phyloP scores from a whole-genome alignment of 92 coral and sea anemone species.

The Phenganax marumi region DNA sequence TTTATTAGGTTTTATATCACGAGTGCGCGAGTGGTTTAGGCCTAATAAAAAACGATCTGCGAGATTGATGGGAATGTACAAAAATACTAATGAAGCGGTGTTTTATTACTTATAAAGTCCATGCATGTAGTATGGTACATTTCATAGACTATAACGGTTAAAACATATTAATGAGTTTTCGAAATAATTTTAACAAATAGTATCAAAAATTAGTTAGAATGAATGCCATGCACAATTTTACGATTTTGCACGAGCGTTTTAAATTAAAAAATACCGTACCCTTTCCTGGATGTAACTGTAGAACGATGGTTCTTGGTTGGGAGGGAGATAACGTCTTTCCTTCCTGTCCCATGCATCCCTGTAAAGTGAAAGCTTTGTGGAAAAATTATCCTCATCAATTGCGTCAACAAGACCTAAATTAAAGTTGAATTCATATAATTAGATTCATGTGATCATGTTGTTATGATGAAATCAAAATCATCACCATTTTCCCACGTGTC shows the following conservation, averaged over 20 bases:
- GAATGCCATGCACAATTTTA: background rate
- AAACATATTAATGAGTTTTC: too few relatives aligned
- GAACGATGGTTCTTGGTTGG: background rate
- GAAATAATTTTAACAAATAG: background rate
- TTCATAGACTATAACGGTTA: too few relatives aligned
- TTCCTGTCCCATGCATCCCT: slow-evolving; percentile 2
- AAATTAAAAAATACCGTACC: background rate
- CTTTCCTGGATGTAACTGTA: background rate
- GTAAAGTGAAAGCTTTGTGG: slow-evolving; percentile 20
- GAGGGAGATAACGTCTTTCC: background rate
- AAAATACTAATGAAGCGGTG: too few relatives aligned
- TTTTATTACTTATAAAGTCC: too few relatives aligned
- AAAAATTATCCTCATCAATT: slow-evolving; percentile 11
- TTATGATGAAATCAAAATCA: background rate
- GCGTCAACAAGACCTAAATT: slow-evolving; percentile 17
- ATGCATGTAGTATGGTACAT: too few relatives aligned
- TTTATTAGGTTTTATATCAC: background rate
- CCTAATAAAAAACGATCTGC: too few relatives aligned
- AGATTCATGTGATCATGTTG: background rate
- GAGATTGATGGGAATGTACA: too few relatives aligned
- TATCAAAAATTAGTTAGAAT: background rate
- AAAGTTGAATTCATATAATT: background rate
- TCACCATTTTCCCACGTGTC: slow-evolving; percentile 24
- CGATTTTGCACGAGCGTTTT: background rate
- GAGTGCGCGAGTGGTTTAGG: too few relatives aligned